Evolutionary conservation across 2,888 invertebrate species (phyloP).

Genomic region (Ypsolopha scabrella): DNA sequence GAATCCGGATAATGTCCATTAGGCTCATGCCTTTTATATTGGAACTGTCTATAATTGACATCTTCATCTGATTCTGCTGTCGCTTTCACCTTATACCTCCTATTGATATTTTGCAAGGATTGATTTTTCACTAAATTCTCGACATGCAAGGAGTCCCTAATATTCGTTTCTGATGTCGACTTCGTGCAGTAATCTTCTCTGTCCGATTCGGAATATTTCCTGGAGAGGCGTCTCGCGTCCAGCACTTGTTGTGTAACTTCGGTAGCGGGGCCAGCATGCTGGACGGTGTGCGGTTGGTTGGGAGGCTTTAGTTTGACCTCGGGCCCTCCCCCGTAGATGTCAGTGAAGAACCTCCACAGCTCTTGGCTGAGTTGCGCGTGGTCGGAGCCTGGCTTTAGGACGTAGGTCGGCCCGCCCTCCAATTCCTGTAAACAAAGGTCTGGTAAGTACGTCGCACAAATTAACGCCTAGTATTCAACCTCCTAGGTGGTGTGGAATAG

Average conservation of each 20-base stretch:
- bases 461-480: no score
- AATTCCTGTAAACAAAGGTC: constrained; percentile 36
- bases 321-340: constrained; percentile 92
- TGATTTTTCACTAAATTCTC: constrained; percentile 53
- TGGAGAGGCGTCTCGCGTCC: constrained; percentile 19
- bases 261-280: constrained; percentile 4
- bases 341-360: constrained; percentile 88
- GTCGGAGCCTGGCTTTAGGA: constrained; percentile 65
- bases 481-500: no score
- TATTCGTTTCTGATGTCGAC: constrained; percentile 47
- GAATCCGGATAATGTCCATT: constrained; percentile 49
- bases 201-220: constrained; percentile 54
- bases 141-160: constrained; percentile 34
- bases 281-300: constrained; percentile 5
- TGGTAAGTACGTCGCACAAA: no score
- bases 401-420: constrained; percentile 41
- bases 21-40: constrained; percentile 35
- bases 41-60: constrained; percentile 33
- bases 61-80: constrained; percentile 50
- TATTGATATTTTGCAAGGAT: constrained; percentile 53
- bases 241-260: constrained; percentile 10
- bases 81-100: constrained; percentile 25
- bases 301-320: constrained; percentile 71
- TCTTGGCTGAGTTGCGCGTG: constrained; percentile 87
- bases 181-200: constrained; percentile 54